Conservation (phyloP, 2,888 invertebrate species). For the Ichneumoninae sp. region DNA sequence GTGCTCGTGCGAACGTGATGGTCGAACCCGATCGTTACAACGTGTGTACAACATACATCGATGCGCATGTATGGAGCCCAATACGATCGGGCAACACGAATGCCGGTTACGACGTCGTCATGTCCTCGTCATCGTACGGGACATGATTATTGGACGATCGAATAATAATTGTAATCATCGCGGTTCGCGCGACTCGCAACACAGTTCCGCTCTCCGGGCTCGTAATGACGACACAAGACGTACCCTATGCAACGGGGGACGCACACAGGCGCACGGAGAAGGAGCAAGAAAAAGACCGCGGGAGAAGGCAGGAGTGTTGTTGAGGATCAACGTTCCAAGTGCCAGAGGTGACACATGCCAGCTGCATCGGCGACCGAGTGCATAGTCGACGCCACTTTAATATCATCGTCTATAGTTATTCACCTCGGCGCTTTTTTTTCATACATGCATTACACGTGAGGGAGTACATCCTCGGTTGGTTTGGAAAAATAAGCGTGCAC, state of each 20-base stretch:
- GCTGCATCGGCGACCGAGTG: constrained; percentile 37
- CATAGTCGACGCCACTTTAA: constrained; percentile 51
- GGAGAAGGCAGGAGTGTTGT: constrained; percentile 18
- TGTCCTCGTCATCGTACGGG: constrained; percentile 72
- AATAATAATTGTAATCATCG: constrained; percentile 82
- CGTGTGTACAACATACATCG: constrained; percentile 11
- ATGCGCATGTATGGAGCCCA: background rate
- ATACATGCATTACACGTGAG: background rate
- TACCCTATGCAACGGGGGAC: constrained; percentile 11
- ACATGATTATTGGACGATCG: constrained; percentile 81
- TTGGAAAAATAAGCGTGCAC: background rate
- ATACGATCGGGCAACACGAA: constrained; percentile 50
- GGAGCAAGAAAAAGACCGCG: background rate
- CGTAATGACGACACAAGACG: constrained; percentile 74
- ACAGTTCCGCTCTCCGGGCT: constrained; percentile 57
- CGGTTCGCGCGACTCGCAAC: constrained; percentile 50
- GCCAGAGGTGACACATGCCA: constrained; percentile 75
- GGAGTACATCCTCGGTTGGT: background rate
- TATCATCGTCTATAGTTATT: constrained; percentile 35
- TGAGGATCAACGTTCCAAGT: constrained; percentile 61
- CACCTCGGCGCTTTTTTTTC: background rate
- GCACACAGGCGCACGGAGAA: background rate
- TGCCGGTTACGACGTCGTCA: constrained; percentile 70
- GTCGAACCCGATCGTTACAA: constrained; percentile 73
- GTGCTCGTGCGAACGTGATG: constrained; percentile 76